Evolutionary conservation across 2,888 invertebrate species (phyloP), one percentile per base, ranked within the genome.

Genomic region (Steromphala cineraria): DNA sequence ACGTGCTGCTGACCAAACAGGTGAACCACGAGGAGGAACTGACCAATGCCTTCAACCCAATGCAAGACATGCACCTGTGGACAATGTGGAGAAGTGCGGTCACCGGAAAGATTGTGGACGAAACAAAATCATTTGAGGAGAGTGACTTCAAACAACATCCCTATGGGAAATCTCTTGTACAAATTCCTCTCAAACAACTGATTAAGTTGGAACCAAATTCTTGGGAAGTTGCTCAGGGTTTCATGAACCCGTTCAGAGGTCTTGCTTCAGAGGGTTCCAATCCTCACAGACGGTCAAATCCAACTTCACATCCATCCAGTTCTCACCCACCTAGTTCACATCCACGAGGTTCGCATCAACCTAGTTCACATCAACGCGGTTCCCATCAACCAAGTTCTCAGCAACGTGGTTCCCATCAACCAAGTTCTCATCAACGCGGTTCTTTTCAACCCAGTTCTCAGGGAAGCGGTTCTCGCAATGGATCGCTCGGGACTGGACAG

Each of bases 41-140:
- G 31, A 76, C 15, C 19, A 81, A 81, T 28, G 79, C 81, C 8
- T 86, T 86, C 24, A 83, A 86, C 67, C 86, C 86, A 13, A 82
- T 84, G 81, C 81, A 82, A 55, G 83, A 84, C 76, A 71, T 83
- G 53, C 86, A 86, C 76, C 56, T 85, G 79, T 86, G 86, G 86
- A 83, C 84, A 19, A 85, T 85, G 85, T 86, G 86, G 86, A 71
- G 86, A 5, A 84, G 83, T 1, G 83, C 84, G 8, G 86, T 86
- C 46, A 86, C 85, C 71, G 86, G 84, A 0, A 56, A 82, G 13
- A 84, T 85, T n/a, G 79, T 85, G 28, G 85, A 85, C 67, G 83
- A 85, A 28, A 80, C 82, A 15, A 74, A 67, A 24, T 28, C 53
- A 0, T 3, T 31, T 0, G 24, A 36, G 4, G 19, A 17, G 3